Evolutionary conservation across 2,113 vertebrate genomes (phyloP).

Genomic region (Pipra filicauda): DNA sequence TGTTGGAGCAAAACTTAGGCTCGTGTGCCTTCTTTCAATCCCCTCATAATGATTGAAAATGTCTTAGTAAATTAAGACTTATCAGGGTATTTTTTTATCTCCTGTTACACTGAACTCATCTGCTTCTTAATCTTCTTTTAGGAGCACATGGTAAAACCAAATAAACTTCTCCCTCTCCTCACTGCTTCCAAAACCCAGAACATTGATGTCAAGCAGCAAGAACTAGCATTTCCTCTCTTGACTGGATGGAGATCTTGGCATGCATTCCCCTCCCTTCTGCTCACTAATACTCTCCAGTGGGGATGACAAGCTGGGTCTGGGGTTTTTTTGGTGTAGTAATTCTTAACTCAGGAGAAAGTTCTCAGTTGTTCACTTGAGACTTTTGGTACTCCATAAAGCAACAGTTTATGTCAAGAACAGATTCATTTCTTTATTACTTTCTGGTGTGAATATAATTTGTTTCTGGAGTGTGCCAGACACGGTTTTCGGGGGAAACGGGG

Average conservation of each 20-base stretch:
- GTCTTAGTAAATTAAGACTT: neutral
- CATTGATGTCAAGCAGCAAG: neutral
- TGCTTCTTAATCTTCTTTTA: neutral
- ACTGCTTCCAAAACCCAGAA: neutral
- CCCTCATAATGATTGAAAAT: neutral
- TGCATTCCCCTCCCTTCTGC: neutral
- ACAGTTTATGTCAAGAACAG: neutral
- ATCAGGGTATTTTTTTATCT: neutral
- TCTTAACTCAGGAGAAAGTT: neutral
- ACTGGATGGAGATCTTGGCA: neutral
- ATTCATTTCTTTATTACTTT: neutral
- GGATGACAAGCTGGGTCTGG: neutral
- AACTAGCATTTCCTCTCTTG: neutral
- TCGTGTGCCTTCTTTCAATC: neutral
- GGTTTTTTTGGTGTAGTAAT: neutral
- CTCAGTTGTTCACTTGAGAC: neutral
- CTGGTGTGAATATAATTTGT: neutral
- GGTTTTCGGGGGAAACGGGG: neutral
- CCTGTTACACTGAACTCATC: neutral
- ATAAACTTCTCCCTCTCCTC: neutral
- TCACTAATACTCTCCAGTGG: neutral
- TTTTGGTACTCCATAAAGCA: neutral
- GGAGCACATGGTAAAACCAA: neutral
- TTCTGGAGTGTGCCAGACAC: neutral
- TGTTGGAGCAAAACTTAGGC: neutral